Conservation (phyloP, 1,140 invertebrate genomes). For the Mesaphorura yosii region DNA sequence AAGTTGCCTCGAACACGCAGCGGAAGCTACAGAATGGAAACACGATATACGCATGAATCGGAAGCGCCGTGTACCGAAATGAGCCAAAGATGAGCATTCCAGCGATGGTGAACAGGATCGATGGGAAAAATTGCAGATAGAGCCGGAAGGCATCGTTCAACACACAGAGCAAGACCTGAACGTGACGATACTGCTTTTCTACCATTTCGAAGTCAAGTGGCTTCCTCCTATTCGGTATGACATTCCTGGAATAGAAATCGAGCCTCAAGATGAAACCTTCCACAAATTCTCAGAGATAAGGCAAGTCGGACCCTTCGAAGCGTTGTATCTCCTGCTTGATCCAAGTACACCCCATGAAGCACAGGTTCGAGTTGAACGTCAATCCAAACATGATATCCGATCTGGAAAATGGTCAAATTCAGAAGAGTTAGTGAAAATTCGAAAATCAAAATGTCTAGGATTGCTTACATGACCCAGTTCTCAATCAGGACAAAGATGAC, state of each 20-base stretch:
- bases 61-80: background rate
- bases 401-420: too few species aligned
- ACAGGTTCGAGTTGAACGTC: background rate
- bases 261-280: too few species aligned
- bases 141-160: slow-evolving; percentile 2
- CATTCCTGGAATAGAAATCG: too few species aligned
- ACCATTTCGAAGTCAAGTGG: too few species aligned
- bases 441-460: too few species aligned
- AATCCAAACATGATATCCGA: background rate
- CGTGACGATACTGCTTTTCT: background rate
- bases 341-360: background rate
- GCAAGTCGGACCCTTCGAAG: background rate
- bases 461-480: too few species aligned
- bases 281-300: too few species aligned
- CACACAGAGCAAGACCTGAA: background rate
- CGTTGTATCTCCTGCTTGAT: background rate
- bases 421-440: too few species aligned
- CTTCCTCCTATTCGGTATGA: too few species aligned
- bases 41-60: background rate
- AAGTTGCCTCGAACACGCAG: slow-evolving; percentile 2
- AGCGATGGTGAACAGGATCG: slow-evolving; percentile 1
- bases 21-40: slow-evolving; percentile 3
- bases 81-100: background rate
- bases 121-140: slow-evolving; percentile 3
- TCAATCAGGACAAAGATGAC: background rate